Evolutionary conservation across 2,888 invertebrate genomes (phyloP), one percentile per base, ranked within the genome.

Genomic region (Opisthograptis luteolata): DNA sequence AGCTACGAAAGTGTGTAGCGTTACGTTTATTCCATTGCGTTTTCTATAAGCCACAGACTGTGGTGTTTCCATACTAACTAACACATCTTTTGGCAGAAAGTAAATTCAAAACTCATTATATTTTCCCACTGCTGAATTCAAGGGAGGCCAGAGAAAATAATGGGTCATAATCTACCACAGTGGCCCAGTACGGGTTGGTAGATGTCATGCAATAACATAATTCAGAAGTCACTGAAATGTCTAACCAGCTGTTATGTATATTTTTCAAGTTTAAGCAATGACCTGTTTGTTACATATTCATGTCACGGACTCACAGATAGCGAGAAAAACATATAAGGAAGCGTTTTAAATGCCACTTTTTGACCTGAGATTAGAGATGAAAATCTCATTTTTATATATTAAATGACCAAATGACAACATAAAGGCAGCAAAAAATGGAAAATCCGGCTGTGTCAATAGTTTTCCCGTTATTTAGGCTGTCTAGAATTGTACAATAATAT

Each of bases 1-100:
- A 13, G 68, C 70, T 69, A 74, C 71, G 75, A 71, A 67, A 66
- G 55, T 63, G 61, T 69, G 69, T 70, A 63, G 58, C 54, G 43
- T 25, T 24, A 52, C 50, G 62, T 57, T 55, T 53, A 54, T 55
- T 56, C 47, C 40, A 43, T 62, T 68, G 66, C 65, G 64, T 67
- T 68, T 72, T 67, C 66, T 73, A 60, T 40, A 42, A 56, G 45
- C 56, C 48, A 39, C 51, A 45, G 32, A 41, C 28, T 44, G 20
- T 15, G 17, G 2, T 31, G 14, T 22, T 24, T n/a, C 15, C 13
- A 27, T 19, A 9, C 17, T 9, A 17, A 25, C 4, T n/a, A 5
- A n/a, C 14, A 9, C 20, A 13, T 27, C 19, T 36, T 42, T 7
- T 10, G 31, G 12, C 20, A 46, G 24, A 32, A 31, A 14, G 2